Conservation (phyloP, 2,888 invertebrate species). For the Tipula lateralis region DNA sequence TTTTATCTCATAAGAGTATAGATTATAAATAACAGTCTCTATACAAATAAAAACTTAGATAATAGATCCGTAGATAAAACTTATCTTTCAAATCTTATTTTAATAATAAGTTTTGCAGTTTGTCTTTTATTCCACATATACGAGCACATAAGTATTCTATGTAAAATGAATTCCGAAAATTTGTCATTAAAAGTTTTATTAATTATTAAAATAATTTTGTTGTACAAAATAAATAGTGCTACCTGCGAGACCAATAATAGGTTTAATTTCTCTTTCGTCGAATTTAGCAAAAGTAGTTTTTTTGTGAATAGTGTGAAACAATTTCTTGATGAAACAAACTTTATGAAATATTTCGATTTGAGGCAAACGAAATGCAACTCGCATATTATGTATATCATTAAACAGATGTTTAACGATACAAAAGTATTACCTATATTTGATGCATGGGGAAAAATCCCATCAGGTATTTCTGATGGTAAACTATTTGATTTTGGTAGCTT, state of each 20-base stretch:
- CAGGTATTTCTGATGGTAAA: constrained; percentile 49
- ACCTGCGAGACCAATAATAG: not conserved
- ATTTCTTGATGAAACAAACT: not conserved
- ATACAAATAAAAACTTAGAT: not conserved
- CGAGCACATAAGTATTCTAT: too few species aligned
- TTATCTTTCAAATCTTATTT: not conserved
- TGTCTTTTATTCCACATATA: not conserved
- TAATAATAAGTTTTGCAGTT: not conserved
- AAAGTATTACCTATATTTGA: constrained; percentile 43
- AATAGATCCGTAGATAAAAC: not conserved
- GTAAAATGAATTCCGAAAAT: not conserved
- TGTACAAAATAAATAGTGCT: not conserved
- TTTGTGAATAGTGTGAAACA: not conserved
- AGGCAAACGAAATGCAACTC: not conserved
- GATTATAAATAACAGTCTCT: not conserved
- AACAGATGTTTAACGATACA: not conserved
- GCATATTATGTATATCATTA: not conserved
- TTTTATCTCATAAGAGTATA: not conserved
- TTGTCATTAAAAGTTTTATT: not conserved
- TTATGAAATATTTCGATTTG: not conserved
- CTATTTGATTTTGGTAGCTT: constrained; percentile 48
- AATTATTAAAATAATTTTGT: not conserved
- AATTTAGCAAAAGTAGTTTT: not conserved
- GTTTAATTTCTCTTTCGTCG: not conserved
- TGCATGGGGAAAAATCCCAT: constrained; percentile 49